Percentiles rank a stretch among this genome's conserved stretches.
These are phyloP conservation scores for Rhinoptilus africanus DNA, from an alignment of 2,113 vertebrate genomes.

Conservation along the genomic window DNA sequence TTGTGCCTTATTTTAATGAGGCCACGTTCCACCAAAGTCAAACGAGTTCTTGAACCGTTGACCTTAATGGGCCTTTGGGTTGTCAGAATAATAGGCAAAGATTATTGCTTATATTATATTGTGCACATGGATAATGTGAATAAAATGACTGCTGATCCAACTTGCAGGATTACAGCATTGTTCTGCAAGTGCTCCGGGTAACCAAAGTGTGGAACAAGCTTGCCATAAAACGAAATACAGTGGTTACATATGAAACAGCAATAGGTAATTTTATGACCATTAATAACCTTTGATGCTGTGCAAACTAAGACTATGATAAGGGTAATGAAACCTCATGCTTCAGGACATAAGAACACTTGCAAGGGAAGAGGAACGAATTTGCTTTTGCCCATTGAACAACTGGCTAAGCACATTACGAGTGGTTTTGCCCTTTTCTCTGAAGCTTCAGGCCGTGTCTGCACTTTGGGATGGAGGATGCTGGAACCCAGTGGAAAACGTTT, in stretches of 20 bases:
- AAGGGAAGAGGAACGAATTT: background rate
- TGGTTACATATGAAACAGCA: background rate
- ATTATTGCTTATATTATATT: conserved; percentile 10
- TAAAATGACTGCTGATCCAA: background rate
- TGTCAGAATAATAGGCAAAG: conserved; percentile 8
- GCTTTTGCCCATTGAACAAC: background rate
- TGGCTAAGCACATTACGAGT: background rate
- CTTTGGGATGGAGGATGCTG: background rate
- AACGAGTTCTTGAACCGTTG: conserved; percentile 22
- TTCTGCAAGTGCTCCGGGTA: background rate
- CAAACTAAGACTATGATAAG: conserved; percentile 3
- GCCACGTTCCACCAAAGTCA: background rate
- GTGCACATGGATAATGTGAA: background rate
- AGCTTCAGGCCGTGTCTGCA: background rate
- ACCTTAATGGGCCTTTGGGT: conserved; percentile 16
- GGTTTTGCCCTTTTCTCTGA: background rate
- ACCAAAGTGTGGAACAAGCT: background rate
- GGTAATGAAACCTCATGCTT: conserved; percentile 35
- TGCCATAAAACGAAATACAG: background rate
- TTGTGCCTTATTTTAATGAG: background rate
- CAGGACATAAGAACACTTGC: background rate
- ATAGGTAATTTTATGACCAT: conserved; percentile 22
- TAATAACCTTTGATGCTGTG: conserved; percentile 25
- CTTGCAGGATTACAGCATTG: background rate
- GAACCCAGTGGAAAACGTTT: background rate